Conservation (phyloP, 2,797 vertebrate genomes). For the Acrossocheilus wenchowensis region DNA sequence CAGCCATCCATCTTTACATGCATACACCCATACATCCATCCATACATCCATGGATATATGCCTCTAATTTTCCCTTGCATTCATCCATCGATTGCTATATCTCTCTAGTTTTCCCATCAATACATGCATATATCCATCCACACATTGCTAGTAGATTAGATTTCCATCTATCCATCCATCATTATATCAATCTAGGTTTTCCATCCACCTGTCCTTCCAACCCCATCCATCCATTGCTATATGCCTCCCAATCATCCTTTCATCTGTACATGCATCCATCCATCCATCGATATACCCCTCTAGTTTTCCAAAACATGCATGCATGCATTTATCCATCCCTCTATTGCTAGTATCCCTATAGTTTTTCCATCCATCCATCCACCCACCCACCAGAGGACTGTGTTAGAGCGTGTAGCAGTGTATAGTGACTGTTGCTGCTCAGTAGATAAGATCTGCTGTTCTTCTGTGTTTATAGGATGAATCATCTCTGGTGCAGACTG, state of each 20-base stretch:
- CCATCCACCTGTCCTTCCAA: not conserved
- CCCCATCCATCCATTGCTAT: not conserved
- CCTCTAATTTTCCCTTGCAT: too few species aligned
- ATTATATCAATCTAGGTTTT: not conserved
- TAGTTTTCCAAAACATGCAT: not conserved
- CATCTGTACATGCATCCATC: not conserved
- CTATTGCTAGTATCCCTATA: not conserved
- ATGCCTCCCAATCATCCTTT: not conserved
- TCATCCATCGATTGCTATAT: not conserved
- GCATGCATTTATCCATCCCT: not conserved
- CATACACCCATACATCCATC: not conserved
- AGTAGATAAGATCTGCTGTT: conserved; percentile 35
- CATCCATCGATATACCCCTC: not conserved
- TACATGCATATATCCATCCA: not conserved
- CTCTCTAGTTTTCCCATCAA: not conserved
- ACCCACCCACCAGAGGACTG: conserved; percentile 5
- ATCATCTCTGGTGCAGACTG: conserved; percentile 66
- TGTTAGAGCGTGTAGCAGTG: conserved; percentile 60
- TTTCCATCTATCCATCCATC: not conserved
- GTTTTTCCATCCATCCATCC: not conserved
- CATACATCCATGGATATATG: not conserved
- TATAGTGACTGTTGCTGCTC: not conserved
- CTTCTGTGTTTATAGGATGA: conserved; percentile 74
- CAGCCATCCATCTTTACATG: too few species aligned
- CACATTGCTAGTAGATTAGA: not conserved